Percentiles rank a stretch among this genome's conserved stretches.
phyloP scores from a whole-genome alignment of 1,140 invertebrate genomes.

The Trypoxylus dichotomus region DNA sequence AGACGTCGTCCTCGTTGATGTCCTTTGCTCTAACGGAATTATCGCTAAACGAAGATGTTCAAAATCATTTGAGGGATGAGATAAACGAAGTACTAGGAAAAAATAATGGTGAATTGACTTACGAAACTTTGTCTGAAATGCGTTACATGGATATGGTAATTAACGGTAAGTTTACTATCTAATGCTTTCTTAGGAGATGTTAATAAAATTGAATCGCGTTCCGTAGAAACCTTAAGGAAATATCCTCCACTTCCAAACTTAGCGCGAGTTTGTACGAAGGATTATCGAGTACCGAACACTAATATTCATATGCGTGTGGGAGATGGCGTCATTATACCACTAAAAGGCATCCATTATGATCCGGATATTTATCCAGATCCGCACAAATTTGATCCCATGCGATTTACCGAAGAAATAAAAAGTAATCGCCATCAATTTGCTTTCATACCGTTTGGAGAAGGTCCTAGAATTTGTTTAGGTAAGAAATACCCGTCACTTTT shows the following conservation, averaged over 20 bases:
- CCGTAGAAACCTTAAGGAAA: slow-evolving; percentile 14
- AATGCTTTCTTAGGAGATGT: not conserved
- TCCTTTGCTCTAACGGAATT: slow-evolving; percentile 56
- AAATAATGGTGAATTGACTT: slow-evolving; percentile 56
- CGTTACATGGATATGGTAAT: slow-evolving; percentile 43
- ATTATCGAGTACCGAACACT: slow-evolving; percentile 9
- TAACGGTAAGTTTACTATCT: slow-evolving; percentile 53
- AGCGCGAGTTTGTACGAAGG: not conserved
- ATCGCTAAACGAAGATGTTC: slow-evolving; percentile 53
- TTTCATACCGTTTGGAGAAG: slow-evolving; percentile 9
- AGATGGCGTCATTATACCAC: not conserved
- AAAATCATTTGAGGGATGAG: slow-evolving; percentile 54
- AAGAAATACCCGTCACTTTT: no score
- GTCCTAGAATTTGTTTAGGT: no score
- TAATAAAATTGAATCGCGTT: not conserved
- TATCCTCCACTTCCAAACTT: not conserved
- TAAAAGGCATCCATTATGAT: slow-evolving; percentile 15
- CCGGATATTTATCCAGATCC: slow-evolving; percentile 24
- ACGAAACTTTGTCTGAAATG: slow-evolving; percentile 61
- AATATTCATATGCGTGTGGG: not conserved
- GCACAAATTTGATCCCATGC: not conserved
- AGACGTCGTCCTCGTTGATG: slow-evolving; percentile 54
- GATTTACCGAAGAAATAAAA: slow-evolving; percentile 8
- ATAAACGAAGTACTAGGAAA: slow-evolving; percentile 52
- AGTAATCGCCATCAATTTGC: not conserved